Evolutionary conservation across 1,140 invertebrate species (phyloP), one percentile per base, ranked within the genome.

Genomic region (Cherax quadricarinatus): DNA sequence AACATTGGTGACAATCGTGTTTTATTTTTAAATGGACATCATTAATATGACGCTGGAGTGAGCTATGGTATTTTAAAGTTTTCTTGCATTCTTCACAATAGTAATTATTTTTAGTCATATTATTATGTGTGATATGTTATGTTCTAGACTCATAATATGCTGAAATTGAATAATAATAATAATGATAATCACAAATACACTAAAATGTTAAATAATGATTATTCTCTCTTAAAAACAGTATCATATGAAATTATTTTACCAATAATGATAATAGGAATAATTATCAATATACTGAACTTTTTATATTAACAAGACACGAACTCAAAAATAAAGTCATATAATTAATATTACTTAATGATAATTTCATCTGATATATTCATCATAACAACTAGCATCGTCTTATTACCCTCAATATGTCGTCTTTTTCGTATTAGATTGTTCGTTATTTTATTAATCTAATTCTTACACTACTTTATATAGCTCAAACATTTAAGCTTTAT

Each of bases 391-490:
- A 86, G 73, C 60, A 5, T 86, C 30, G 9, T 83, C 16, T 70
- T 57, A 53, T 86, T 21, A 80, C 89, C 18, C 73, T 91, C n/a
- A 91, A 91, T 75, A 10, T 91, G 89, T 30, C 24, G 85, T n/a
- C 51, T 91, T 3, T n/a, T 4, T 91, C 89, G 4, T 66, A 86
- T 70, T 70, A 4, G 73, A 48, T n/a, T n/a, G 89, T 73, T 18
- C 53, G 66, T 21, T 91, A 91, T 75, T 79, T 91, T 21, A 73
- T 57, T 30, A 83, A 91, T 57, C 10, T 62, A 53, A 86, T 51
- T 53, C 86, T 86, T 73, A 86, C 83, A 16, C 18, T 80, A 30
- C 86, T 86, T 83, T 91, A 86, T 83, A 86, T 79, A 3, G 9
- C 62, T 0, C 89, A 91, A 30, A 81, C 89, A n/a, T n/a, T n/a